Evolutionary conservation across 2,797 vertebrate species (phyloP).

Genomic region (Myripristis murdjan): DNA sequence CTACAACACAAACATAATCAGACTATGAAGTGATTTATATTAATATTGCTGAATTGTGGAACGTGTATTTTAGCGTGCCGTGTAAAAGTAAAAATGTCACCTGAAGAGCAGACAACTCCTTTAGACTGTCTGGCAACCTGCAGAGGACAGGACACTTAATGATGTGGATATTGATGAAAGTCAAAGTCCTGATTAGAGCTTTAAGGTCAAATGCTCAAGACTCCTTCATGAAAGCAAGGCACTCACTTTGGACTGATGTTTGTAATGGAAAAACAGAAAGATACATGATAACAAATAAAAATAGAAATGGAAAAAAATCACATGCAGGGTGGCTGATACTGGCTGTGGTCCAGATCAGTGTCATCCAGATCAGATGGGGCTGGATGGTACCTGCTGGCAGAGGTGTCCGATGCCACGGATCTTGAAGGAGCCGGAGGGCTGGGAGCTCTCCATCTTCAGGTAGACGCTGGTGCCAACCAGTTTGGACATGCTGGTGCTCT

Average conservation of each 20-base stretch:
- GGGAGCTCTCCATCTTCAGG: conserved; percentile 93
- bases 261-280: too few relatives aligned
- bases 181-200: too few relatives aligned
- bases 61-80: neutral
- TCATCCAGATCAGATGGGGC: too few relatives aligned
- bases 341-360: too few relatives aligned
- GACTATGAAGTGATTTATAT: too few relatives aligned
- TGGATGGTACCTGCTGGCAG: conserved; percentile 92
- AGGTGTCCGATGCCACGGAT: conserved; percentile 93
- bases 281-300: too few relatives aligned
- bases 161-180: neutral
- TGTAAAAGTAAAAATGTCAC: conserved; percentile 56
- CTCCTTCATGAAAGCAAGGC: too few relatives aligned
- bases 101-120: conserved; percentile 87
- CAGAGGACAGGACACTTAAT: neutral
- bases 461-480: conserved; percentile 83
- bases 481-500: conserved; percentile 89
- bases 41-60: neutral
- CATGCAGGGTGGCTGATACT: too few relatives aligned
- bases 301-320: too few relatives aligned
- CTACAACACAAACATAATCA: too few relatives aligned
- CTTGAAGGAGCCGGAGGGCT: conserved; percentile 95
- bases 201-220: too few relatives aligned
- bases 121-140: conserved; percentile 78
- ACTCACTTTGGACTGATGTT: too few relatives aligned